These are phyloP conservation scores for Drosophila ustulata DNA, from an alignment of 2,888 invertebrate genomes.

Conservation along the genomic window DNA sequence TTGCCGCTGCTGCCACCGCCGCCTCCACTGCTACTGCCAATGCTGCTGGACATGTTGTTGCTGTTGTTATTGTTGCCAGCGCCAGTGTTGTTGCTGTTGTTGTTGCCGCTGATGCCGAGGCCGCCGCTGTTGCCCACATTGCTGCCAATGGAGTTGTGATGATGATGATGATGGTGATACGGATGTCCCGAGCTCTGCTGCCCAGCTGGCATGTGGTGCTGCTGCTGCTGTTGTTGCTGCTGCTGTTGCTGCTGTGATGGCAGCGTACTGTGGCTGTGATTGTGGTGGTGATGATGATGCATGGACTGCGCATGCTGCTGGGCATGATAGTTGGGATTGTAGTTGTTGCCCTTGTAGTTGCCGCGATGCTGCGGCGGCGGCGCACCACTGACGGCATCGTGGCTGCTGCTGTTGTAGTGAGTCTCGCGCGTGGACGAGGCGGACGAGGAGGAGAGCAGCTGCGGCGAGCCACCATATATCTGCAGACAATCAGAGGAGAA, in stretches of 20 bases:
- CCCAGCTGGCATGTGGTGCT: slow-evolving; percentile 57
- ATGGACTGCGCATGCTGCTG: slow-evolving; percentile 73
- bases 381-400: slow-evolving; percentile 63
- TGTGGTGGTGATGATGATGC: slow-evolving; percentile 66
- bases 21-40: slow-evolving; percentile 42
- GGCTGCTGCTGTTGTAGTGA: slow-evolving; percentile 67
- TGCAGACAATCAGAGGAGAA: slow-evolving; percentile 31
- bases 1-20: slow-evolving; percentile 33
- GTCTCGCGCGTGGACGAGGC: slow-evolving; percentile 61
- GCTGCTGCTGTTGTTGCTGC: slow-evolving; percentile 62
- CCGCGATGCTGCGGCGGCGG: slow-evolving; percentile 74
- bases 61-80: slow-evolving; percentile 18
- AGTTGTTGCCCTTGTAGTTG: slow-evolving; percentile 82
- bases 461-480: slow-evolving; percentile 73
- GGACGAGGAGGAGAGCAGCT: slow-evolving; percentile 58
- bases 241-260: slow-evolving; percentile 66
- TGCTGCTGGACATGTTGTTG: slow-evolving; percentile 51
- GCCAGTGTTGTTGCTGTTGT: slow-evolving; percentile 29
- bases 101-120: slow-evolving; percentile 31
- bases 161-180: slow-evolving; percentile 66
- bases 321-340: slow-evolving; percentile 82
- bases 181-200: slow-evolving; percentile 61
- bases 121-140: slow-evolving; percentile 66
- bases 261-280: slow-evolving; percentile 49
- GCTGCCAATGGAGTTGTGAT: slow-evolving; percentile 71